Conservation (phyloP, 1,140 invertebrate species). For the Drosophila subobscura region DNA sequence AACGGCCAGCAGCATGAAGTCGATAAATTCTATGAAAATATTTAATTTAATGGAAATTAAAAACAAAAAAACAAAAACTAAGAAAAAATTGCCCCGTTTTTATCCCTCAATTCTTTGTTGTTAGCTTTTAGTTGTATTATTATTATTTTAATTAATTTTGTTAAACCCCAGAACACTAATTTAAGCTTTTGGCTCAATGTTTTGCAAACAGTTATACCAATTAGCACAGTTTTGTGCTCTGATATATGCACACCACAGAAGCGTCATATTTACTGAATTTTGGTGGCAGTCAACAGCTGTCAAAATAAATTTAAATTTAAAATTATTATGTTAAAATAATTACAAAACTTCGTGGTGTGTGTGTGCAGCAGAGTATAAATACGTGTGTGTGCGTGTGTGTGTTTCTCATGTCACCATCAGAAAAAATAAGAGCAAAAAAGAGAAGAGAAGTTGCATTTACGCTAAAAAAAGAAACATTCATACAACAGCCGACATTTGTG, state of each 20-base stretch:
- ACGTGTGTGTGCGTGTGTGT: slow-evolving; percentile 32
- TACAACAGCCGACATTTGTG: slow-evolving; percentile 39
- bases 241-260: slow-evolving; percentile 20
- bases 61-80: slow-evolving; percentile 28
- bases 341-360: neutral
- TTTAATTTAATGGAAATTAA: slow-evolving; percentile 36
- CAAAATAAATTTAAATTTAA: too few relatives aligned
- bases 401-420: neutral
- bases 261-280: too few relatives aligned
- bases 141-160: slow-evolving; percentile 8
- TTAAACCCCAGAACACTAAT: slow-evolving; percentile 3
- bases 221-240: slow-evolving; percentile 53
- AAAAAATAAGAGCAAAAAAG: slow-evolving; percentile 5
- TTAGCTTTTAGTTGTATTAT: slow-evolving; percentile 4
- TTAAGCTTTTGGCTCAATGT: slow-evolving; percentile 15
- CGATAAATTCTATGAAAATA: slow-evolving; percentile 25
- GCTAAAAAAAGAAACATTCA: slow-evolving; percentile 9
- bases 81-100: neutral
- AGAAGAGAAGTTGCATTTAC: slow-evolving; percentile 54
- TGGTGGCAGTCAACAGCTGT: too few relatives aligned
- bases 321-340: too few relatives aligned
- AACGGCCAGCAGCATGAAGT: slow-evolving; percentile 35
- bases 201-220: slow-evolving; percentile 33
- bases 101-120: neutral
- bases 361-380: slow-evolving; percentile 2